A percentile compares a stretch with the other conserved stretches of the same genome.
phyloP scores from a whole-genome alignment of 1,140 invertebrate species.

The Calliopsis andreniformis region DNA sequence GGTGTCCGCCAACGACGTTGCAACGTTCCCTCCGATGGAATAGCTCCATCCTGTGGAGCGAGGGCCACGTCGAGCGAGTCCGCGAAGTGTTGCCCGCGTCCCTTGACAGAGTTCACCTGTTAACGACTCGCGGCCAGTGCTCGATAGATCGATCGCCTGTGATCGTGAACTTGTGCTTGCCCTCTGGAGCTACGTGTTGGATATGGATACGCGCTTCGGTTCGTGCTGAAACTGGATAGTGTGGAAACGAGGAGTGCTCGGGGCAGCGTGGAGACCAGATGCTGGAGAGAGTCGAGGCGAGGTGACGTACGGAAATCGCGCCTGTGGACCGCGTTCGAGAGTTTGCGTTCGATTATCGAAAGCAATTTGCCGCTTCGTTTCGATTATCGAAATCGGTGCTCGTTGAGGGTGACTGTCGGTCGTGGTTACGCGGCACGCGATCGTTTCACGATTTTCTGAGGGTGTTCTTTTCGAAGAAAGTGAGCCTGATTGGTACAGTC shows the following conservation, averaged over 20 bases:
- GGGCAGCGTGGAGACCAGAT: no score
- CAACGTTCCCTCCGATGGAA: no score
- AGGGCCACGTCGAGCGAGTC: neutral
- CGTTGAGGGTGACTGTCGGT: neutral
- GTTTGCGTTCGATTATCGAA: neutral
- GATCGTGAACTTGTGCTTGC: conserved; percentile 10
- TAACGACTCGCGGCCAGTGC: conserved; percentile 16
- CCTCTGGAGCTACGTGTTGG: neutral
- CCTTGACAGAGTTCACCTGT: conserved; percentile 46
- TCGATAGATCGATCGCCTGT: conserved; percentile 2
- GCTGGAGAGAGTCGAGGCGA: no score
- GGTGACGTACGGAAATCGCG: neutral
- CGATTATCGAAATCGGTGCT: no score
- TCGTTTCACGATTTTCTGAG: no score
- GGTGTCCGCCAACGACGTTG: no score
- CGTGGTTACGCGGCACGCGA: neutral
- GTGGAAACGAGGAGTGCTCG: neutral
- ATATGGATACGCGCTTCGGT: neutral
- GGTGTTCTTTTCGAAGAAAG: neutral
- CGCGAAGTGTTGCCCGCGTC: neutral
- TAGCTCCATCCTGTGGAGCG: no score
- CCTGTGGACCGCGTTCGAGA: no score
- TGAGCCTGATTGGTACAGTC: neutral
- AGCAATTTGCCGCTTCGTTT: neutral
- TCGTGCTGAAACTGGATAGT: neutral